Base-by-base conservation (phyloP, 2,888 invertebrate species). In the Actias luna region DNA sequence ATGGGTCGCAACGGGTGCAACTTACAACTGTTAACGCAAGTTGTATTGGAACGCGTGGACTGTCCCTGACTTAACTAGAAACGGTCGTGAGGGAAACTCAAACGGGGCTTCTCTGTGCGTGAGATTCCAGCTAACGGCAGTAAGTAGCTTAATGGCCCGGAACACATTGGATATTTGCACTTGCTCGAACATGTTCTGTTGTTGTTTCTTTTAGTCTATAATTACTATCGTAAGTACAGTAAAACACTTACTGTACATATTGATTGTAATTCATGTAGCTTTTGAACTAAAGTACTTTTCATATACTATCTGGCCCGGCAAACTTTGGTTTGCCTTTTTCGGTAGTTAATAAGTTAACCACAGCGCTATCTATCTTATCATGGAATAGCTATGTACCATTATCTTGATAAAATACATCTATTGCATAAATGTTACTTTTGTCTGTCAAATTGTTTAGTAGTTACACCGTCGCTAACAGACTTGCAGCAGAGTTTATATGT, bases 131-230 rank as follows among this genome's bases (percentile, higher is more conserved):
- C 71, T 70, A 76, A 71, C 75, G 75, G 74, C 73, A 71, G 77
- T 80, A 83, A 85, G 82, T 77, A 76, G 80, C 80, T 79, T 84
- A 86, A 87, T 87, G 83, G 82, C 67, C 71, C 73, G 79, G 79
- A 83, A 84, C 82, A 78, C 80, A 85, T 84, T 81, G 83, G 79
- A 80, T 84, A 85, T 87, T 86, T 81, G 79, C 82, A 82, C 82
- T 79, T 71, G 69, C 71, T 71, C 69, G 68, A 70, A 73, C 73
- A 69, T 65, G 67, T 72, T 42, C 42, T 64, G 60, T 61, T 64
- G 60, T 67, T 67, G 58, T 73, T 75, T 77, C 70, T 77, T 71
- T 69, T 63, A 36, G 58, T 64, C 68, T 65, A 58, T 61, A 60
- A 33, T 60, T 63, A 42, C 27, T 52, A 69, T 65, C 69, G 36